Base-by-base conservation (phyloP, 2,113 vertebrate species). In the Callospermophilus lateralis region DNA sequence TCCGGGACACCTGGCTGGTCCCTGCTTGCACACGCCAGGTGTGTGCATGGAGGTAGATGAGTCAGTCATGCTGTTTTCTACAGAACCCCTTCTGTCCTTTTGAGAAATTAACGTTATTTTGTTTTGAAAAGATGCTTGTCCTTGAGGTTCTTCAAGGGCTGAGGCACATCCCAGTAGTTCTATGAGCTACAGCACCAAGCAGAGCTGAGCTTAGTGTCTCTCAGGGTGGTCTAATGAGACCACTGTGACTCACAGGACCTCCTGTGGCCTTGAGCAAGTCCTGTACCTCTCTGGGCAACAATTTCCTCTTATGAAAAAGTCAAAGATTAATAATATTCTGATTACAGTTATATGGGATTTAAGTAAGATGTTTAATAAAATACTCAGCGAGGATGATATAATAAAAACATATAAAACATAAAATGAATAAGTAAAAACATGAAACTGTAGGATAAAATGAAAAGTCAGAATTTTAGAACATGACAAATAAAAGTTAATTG, bases 241-340 rank as follows among this genome's bases (percentile, higher is more conserved):
- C 24, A 28, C 72, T 37, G 6, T 16, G 32, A 53, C 34, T 95
- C 51, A 84, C 24, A 53, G 37, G 9, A 45, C 45, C 45, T 20
- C 58, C 0, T 63, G 16, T 89, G 45, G 67, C 45, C 39, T 86
- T 89, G 30, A 17, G 45, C 53, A 94, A 84, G 5, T 76, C 84
- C 32, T 63, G 51, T 80, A 79, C 51, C 42, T 96, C 24, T 61
- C 55, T 88, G 67, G 95, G 28, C 4, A 55, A 28, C 4, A 81
- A 28, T 68, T 70, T 73, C 34, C 90, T 90, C 70, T 61, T 26
- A 72, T n/a, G 51, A 90, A 87, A 94, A 93, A 77, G 22, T 39
- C 13, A 90, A 84, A 26, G n/a, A 72, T 61, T 45, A 88, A n/a
- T n/a, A n/a, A 70, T 72, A 76, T 83, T 76, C 26, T 73, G 28